A percentile compares a stretch with the other conserved stretches of the same genome.
Conservation (phyloP, 37 sponge, comb jelly and placozoan genomes). For the Spongilla lacustris region DNA sequence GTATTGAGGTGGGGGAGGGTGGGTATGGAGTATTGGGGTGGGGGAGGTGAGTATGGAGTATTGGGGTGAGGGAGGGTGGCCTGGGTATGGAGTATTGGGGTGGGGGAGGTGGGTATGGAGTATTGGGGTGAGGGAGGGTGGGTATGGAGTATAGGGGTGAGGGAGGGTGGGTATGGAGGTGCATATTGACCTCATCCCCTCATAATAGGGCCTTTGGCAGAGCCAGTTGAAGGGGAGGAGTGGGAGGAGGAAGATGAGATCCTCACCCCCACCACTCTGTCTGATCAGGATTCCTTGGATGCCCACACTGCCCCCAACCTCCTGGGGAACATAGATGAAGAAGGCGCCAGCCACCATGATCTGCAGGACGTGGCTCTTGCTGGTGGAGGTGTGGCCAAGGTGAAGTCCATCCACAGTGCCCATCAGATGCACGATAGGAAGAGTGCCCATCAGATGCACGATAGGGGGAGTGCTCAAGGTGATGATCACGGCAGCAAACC, state of each 20-base stretch:
- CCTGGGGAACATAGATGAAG: not conserved
- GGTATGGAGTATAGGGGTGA: not conserved
- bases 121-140: not conserved
- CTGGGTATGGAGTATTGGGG: no score
- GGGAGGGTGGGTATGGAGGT: not conserved
- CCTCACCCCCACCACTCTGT: conserved; percentile 5
- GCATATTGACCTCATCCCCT: not conserved
- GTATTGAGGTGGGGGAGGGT: no score
- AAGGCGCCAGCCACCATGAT: not conserved
- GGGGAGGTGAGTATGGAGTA: not conserved
- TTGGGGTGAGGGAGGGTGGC: not conserved
- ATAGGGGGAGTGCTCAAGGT: no score
- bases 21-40: not conserved
- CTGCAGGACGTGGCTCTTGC: not conserved
- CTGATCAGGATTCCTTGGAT: conserved; percentile 31
- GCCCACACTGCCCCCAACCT: not conserved
- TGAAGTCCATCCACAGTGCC: no score
- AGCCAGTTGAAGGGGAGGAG: conserved; percentile 55
- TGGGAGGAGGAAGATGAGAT: conserved; percentile 46
- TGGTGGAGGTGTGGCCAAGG: no score
- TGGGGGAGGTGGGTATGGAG: no score
- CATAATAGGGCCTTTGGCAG: conserved; percentile 61
- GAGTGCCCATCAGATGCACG: no score
- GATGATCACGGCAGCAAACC: no score
- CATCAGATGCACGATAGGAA: no score